phyloP scores from a whole-genome alignment of 2,888 invertebrate species.

The Xestobium rufovillosum region DNA sequence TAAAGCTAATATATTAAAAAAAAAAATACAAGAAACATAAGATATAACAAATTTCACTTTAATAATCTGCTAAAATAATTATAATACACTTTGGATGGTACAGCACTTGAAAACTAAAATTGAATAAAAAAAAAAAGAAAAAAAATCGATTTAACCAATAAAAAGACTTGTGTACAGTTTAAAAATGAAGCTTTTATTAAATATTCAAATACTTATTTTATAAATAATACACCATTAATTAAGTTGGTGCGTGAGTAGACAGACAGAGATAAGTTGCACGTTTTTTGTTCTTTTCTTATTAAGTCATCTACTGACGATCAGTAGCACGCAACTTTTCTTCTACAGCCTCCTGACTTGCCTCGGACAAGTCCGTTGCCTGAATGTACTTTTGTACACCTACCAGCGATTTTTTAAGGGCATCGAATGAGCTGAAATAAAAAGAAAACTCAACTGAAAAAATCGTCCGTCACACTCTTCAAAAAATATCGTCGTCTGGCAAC shows the following conservation, averaged over 20 bases:
- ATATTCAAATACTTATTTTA: constrained; percentile 44
- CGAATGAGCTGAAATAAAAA: constrained; percentile 83
- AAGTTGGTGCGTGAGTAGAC: constrained; percentile 38
- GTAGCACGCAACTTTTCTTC: constrained; percentile 92
- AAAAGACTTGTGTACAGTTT: constrained; percentile 20
- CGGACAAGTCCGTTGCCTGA: constrained; percentile 91
- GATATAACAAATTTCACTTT: too few relatives aligned
- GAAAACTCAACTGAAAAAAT: constrained; percentile 56
- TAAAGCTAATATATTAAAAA: too few relatives aligned
- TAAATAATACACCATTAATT: constrained; percentile 41
- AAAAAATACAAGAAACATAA: too few relatives aligned
- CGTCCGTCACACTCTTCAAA: too few relatives aligned
- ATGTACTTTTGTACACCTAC: constrained; percentile 96
- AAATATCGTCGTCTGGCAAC: too few relatives aligned
- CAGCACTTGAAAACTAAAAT: too few relatives aligned
- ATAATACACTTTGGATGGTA: too few relatives aligned
- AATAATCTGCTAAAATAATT: too few relatives aligned
- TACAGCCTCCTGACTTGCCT: constrained; percentile 88
- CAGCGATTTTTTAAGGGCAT: constrained; percentile 94
- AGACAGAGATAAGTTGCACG: constrained; percentile 26
- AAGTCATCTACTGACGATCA: constrained; percentile 69
- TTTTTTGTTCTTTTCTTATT: too few relatives aligned
- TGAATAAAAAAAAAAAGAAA: constrained; percentile 1
- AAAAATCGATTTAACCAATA: too few relatives aligned
- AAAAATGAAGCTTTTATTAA: constrained; percentile 45